Percentiles rank a stretch among this genome's conserved stretches.
These are phyloP conservation scores for Mimumesa dahlbomi DNA, from an alignment of 2,888 invertebrate species.

Conservation along the genomic window DNA sequence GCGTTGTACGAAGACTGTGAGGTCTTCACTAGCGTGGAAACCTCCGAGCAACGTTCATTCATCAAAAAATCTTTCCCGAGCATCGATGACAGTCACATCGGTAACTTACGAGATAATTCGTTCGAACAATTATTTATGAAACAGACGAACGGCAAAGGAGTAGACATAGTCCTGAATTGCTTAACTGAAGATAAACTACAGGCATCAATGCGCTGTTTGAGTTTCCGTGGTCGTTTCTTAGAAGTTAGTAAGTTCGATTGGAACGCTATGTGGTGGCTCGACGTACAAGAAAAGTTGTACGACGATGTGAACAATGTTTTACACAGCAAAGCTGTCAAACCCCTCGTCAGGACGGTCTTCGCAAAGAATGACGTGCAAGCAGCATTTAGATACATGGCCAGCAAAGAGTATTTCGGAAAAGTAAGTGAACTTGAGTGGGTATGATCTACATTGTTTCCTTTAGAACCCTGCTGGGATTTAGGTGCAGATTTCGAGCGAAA, in stretches of 20 bases:
- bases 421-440: constrained; percentile 76
- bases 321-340: constrained; percentile 83
- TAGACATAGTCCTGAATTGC: constrained; percentile 94
- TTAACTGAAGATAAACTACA: constrained; percentile 95
- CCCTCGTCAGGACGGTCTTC: constrained; percentile 86
- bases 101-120: constrained; percentile 91
- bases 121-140: constrained; percentile 93
- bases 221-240: constrained; percentile 85
- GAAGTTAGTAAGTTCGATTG: constrained; percentile 95
- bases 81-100: constrained; percentile 86
- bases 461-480: no score
- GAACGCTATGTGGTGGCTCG: no score
- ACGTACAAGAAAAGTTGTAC: no score
- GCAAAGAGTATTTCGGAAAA: constrained; percentile 92
- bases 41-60: constrained; percentile 82
- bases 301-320: no score
- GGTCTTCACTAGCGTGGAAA: constrained; percentile 84
- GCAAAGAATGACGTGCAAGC: constrained; percentile 85
- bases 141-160: constrained; percentile 92
- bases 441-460: no score
- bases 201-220: constrained; percentile 85
- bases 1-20: constrained; percentile 83
- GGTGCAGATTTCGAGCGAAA: no score
- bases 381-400: constrained; percentile 86
- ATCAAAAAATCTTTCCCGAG: constrained; percentile 82